Evolutionary conservation across 2,797 vertebrate species (phyloP).

Genomic region (Aratinga solstitialis): DNA sequence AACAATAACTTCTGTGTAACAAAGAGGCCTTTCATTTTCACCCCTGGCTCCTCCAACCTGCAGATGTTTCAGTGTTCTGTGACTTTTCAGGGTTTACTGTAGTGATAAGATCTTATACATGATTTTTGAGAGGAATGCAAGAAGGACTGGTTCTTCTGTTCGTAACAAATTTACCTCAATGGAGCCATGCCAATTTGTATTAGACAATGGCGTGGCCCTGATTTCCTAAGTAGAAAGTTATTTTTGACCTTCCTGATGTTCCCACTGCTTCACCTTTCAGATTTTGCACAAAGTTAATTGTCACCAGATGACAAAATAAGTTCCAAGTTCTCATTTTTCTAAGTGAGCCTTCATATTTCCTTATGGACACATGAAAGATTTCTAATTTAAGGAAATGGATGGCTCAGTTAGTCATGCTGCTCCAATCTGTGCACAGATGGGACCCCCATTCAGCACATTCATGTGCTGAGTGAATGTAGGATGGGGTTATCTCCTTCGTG

Average conservation of each 20-base stretch:
- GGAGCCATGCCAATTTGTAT: background rate
- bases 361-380: background rate
- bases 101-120: background rate
- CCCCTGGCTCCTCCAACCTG: background rate
- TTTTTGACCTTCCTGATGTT: background rate
- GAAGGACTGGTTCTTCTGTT: background rate
- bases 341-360: background rate
- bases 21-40: constrained; percentile 7
- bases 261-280: background rate
- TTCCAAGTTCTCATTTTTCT: background rate
- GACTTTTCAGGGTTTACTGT: background rate
- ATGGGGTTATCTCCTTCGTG: background rate
- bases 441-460: background rate
- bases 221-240: background rate
- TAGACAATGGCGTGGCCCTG: background rate
- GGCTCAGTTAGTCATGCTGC: background rate
- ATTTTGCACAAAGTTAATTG: background rate
- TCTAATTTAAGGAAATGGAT: background rate
- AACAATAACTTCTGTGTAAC: background rate
- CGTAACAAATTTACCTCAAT: background rate
- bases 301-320: background rate
- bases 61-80: background rate
- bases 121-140: background rate
- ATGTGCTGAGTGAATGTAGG: background rate
- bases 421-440: background rate